Base-by-base conservation (phyloP, 2,113 vertebrate genomes). In the Carassius carassius region DNA sequence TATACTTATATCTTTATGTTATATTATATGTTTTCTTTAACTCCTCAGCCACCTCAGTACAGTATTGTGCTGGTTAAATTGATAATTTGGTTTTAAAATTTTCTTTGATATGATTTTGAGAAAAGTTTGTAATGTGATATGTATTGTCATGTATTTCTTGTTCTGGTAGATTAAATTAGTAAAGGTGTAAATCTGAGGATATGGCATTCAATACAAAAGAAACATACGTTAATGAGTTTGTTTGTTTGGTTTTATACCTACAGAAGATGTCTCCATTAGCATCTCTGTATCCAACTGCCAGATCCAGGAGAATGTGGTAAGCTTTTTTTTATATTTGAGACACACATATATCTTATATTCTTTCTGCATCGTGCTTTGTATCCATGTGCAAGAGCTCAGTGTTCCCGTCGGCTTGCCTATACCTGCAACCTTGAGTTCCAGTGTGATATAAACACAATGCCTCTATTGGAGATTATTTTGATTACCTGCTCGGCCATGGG, bases 291-390 rank as follows among this genome's bases (percentile, higher is more conserved):
- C 98, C 89, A 99, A 99, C 92, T 96, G 96, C 87, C 95, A 99
- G 94, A 96, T 99, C 91, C 97, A 98, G 90, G 98, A 99, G 94
- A 99, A 99, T 21, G 97, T 99, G 97, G 98, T 99, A 89, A 96
- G 44, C 69, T 23, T 63, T 21, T 77, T 72, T 67, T 62, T 63
- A n/a, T 69, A n/a, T 75, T 74, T 49, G 2, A n/a, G 29, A 81
- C 5, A 74, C 44, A 56, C 21, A 41, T 44, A 60, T 35, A 63
- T 76, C 11, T 32, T 8, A 47, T 21, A 41, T 23, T 81, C 10
- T 75, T 54, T 85, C n/a, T 5, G 21, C 23, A 63, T 37, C 32
- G 10, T 86, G 73, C 84, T 84, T 65, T 78, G 41, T 58, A 65
- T 76, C 80, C 54, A 17, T 58, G 21, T 76, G 47, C 35, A 29